Base-by-base conservation (phyloP, 2,797 vertebrate genomes). In the Phaenicophaeus curvirostris region DNA sequence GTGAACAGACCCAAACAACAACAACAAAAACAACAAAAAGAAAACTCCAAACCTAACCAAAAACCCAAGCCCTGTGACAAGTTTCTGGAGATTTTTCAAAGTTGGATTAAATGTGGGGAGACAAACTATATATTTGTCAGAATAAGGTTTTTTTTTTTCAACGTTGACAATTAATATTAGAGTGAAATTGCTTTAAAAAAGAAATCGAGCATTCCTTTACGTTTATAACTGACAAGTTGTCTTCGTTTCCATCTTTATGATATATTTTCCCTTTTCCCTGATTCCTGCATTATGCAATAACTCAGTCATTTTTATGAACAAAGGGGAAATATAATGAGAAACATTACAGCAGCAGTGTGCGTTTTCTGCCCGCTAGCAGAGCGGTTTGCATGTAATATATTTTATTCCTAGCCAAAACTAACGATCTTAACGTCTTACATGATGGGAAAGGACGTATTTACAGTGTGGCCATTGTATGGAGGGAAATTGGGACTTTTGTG, bases 311-410 rank as follows among this genome's bases (percentile, higher is more conserved):
- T 96, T 95, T 80, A 58, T 53, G 92, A 96, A 96, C 89, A 96
- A 95, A 95, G 78, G 50, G 87, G 30, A 85, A 92, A 95, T 59
- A 30, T 85, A 96, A 94, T 75, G 61, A 95, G 94, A 93, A 96
- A 53, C 94, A 91, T 87, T 33, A 31, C 71, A 71, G 92, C 74
- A 77, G 90, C 87, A 9, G 39, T 15, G 77, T 35, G 86, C 8
- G 2, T 94, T 85, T 51, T 75, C 67, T 82, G 63, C 89, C 81
- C 78, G 8, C 92, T 85, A 57, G 83, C 93, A 85, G 80, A 68
- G 90, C n/a, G 8, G 8, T 84, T 83, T n/a, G 57, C 65, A 6
- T 61, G 83, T 24, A 15, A 73, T 20, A 59, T 16, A 74, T 86
- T 81, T 80, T 46, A 55, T 75, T 95, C 48, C 89, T 79, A 82